These are phyloP conservation scores for Hoplias malabaricus DNA, from an alignment of 2,113 vertebrate species.

Conservation along the genomic window DNA sequence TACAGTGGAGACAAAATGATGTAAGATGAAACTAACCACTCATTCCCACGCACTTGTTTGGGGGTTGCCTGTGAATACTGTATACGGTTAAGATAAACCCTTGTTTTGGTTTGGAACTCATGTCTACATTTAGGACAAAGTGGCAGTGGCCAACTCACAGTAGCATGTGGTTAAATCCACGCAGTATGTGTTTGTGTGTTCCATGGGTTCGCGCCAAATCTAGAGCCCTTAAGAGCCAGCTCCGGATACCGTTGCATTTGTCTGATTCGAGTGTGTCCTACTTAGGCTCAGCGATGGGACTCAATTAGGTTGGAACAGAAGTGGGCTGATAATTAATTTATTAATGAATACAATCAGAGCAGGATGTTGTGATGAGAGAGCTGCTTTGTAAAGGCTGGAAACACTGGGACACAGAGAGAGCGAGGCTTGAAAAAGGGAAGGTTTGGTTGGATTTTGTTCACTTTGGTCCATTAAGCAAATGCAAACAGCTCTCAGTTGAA, in stretches of 20 bases:
- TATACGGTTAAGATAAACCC: background rate
- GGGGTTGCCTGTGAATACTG: background rate
- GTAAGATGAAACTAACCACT: background rate
- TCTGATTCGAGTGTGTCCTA: conserved; percentile 71
- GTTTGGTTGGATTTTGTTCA: background rate
- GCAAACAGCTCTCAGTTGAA: background rate
- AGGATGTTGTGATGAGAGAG: conserved; percentile 64
- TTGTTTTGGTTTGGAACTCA: background rate
- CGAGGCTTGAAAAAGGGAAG: background rate
- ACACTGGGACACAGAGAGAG: conserved; percentile 49
- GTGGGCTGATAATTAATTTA: conserved; percentile 74
- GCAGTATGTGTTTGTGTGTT: conserved; percentile 55
- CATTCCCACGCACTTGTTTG: too few relatives aligned
- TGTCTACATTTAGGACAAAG: background rate
- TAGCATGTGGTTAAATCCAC: conserved; percentile 52
- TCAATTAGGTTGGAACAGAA: conserved; percentile 78
- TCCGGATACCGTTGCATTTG: conserved; percentile 73
- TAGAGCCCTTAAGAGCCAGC: conserved; percentile 62
- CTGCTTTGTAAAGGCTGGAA: conserved; percentile 62
- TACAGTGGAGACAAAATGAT: background rate
- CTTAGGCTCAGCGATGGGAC: conserved; percentile 75
- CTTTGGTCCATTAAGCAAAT: background rate
- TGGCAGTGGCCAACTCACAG: background rate
- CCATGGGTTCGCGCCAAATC: conserved; percentile 59
- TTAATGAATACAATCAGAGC: conserved; percentile 74